Conservation (phyloP, 2,888 invertebrate genomes). For the Pristionchus mayeri region DNA sequence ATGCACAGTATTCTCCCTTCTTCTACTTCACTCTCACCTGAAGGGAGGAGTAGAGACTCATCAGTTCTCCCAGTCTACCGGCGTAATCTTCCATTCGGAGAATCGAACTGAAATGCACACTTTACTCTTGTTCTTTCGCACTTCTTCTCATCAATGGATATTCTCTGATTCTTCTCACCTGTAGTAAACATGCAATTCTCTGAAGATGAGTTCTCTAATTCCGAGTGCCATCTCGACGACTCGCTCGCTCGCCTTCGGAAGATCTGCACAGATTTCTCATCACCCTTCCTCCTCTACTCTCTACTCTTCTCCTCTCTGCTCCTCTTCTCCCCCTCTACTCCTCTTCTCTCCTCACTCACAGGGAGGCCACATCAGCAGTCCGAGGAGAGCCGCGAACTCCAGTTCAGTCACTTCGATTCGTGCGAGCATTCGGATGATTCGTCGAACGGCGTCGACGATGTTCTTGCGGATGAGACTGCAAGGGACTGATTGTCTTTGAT, state of each 20-base stretch:
- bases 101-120: slow-evolving; percentile 32
- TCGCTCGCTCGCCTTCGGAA: slow-evolving; percentile 51
- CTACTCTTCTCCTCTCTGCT: neutral
- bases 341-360: slow-evolving; percentile 46
- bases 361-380: slow-evolving; percentile 53
- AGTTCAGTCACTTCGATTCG: slow-evolving; percentile 49
- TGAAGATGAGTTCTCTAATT: slow-evolving; percentile 52
- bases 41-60: slow-evolving; percentile 54
- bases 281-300: neutral
- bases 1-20: too few species aligned
- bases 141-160: neutral
- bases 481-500: neutral
- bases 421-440: slow-evolving; percentile 45
- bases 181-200: slow-evolving; percentile 53
- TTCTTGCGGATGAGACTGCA: slow-evolving; percentile 43
- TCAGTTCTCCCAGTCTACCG: slow-evolving; percentile 53
- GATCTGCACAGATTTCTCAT: slow-evolving; percentile 49
- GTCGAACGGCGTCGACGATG: slow-evolving; percentile 25
- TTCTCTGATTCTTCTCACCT: slow-evolving; percentile 47
- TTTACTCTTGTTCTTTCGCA: neutral
- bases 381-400: slow-evolving; percentile 55
- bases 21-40: too few species aligned
- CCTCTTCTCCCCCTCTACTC: too few species aligned
- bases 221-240: slow-evolving; percentile 51
- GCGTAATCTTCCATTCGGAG: slow-evolving; percentile 54